Evolutionary conservation across 2,888 invertebrate species (phyloP).

Genomic region (Caenorhabditis sp.): DNA sequence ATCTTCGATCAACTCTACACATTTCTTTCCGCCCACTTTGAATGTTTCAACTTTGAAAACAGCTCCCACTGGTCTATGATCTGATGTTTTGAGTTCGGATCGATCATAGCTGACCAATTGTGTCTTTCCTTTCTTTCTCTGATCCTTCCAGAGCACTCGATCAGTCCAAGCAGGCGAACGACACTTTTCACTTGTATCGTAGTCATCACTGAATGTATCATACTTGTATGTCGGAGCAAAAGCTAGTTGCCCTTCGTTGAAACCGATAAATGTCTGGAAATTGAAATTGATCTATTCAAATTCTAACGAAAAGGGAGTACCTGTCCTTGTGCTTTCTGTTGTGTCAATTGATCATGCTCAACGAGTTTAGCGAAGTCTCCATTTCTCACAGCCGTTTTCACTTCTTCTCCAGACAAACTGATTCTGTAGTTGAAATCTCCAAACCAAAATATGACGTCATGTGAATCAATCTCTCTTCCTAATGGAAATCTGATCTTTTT

Average conservation of each 20-base stretch:
- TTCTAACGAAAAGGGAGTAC: constrained; percentile 69
- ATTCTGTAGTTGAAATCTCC: constrained; percentile 95
- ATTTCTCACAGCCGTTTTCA: constrained; percentile 90
- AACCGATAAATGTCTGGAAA: constrained; percentile 91
- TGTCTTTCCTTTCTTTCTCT: constrained; percentile 40
- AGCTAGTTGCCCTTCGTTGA: constrained; percentile 92
- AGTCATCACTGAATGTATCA: constrained; percentile 98
- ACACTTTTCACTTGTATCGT: constrained; percentile 96
- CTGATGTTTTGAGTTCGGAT: constrained; percentile 89
- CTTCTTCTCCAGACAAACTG: constrained; percentile 83
- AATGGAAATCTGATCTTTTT: constrained; percentile 87
- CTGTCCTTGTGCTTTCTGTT: constrained; percentile 84
- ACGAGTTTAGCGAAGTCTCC: constrained; percentile 89
- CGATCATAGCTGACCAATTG: constrained; percentile 90
- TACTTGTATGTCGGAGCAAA: constrained; percentile 99
- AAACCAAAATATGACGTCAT: constrained; percentile 99
- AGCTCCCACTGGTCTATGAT: constrained; percentile 91
- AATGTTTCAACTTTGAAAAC: constrained; percentile 92
- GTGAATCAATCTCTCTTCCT: constrained; percentile 88
- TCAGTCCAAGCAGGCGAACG: constrained; percentile 96
- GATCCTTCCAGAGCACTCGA: constrained; percentile 92
- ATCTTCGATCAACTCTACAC: constrained; percentile 90
- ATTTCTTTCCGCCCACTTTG: constrained; percentile 89
- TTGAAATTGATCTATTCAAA: not conserved
- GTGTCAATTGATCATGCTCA: constrained; percentile 91